A percentile compares a stretch with the other conserved stretches of the same genome.
Conservation (phyloP, 2,797 vertebrate genomes). For the Spheniscus humboldti region DNA sequence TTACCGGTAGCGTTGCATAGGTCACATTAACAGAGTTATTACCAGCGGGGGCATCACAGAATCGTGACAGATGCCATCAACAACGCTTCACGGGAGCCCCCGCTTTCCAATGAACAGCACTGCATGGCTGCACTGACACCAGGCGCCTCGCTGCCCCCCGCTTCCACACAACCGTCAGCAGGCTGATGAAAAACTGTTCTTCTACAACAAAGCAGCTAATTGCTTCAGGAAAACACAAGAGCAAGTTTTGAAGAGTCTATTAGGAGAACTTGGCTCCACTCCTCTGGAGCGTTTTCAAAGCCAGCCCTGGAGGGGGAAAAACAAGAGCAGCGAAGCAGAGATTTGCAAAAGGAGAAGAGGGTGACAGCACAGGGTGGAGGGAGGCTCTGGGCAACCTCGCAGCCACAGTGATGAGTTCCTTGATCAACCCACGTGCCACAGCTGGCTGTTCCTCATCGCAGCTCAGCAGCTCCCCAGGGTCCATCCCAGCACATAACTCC, state of each 20-base stretch:
- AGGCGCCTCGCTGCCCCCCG: not conserved
- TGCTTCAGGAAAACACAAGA: not conserved
- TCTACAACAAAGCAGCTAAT: not conserved
- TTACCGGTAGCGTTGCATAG: fast-evolving
- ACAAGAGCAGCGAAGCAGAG: not conserved
- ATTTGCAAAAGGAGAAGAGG: not conserved
- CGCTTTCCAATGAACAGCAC: not conserved
- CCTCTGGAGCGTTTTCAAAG: not conserved
- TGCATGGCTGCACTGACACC: not conserved
- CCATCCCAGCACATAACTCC: not conserved
- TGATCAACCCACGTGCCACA: fast-evolving
- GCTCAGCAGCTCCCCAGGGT: not conserved
- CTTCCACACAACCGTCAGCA: not conserved
- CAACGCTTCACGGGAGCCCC: fast-evolving
- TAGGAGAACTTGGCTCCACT: not conserved
- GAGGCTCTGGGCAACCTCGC: not conserved
- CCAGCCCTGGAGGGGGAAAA: not conserved
- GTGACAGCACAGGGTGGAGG: not conserved
- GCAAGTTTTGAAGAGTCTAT: not conserved
- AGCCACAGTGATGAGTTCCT: fast-evolving
- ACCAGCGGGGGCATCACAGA: fast-evolving
- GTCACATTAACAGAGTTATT: not conserved
- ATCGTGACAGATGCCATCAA: not conserved
- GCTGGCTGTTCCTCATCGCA: not conserved
- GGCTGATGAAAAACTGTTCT: not conserved